Percentiles rank a stretch among this genome's conserved stretches.
Conservation (phyloP, 2,113 vertebrate genomes). For the Podocnemis expansa region DNA sequence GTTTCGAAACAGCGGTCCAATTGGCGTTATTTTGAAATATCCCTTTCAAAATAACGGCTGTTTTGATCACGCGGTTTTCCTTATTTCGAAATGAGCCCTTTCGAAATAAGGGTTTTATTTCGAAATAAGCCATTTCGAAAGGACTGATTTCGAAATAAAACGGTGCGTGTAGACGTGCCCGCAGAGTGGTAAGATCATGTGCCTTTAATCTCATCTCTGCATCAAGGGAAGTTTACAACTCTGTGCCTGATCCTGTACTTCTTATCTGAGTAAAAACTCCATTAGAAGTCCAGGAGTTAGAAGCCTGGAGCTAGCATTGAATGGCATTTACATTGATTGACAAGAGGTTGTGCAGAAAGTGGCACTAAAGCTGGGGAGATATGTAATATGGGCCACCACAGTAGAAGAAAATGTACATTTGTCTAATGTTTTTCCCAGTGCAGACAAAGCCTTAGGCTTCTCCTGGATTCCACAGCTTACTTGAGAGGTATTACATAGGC, state of each 20-base stretch:
- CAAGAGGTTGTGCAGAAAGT: not conserved
- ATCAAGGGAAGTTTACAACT: not conserved
- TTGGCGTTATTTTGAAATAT: too few relatives aligned
- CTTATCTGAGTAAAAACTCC: not conserved
- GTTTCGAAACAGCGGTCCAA: too few relatives aligned
- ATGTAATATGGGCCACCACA: not conserved
- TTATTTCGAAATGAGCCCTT: too few relatives aligned
- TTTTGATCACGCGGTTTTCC: too few relatives aligned
- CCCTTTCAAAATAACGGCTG: too few relatives aligned
- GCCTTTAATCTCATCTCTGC: not conserved
- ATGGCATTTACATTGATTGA: not conserved
- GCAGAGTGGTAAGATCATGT: not conserved
- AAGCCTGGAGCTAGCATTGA: accelerated
- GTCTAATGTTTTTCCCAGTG: not conserved
- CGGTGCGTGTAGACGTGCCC: too few relatives aligned
- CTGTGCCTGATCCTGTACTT: not conserved
- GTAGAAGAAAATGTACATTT: not conserved
- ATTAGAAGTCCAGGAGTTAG: not conserved
- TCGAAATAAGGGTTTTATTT: too few relatives aligned
- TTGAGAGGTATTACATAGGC: not conserved
- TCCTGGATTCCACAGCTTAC: not conserved
- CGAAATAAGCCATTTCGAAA: too few relatives aligned
- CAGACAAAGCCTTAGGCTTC: not conserved
- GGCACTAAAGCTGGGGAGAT: not conserved
- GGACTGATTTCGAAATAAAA: too few relatives aligned